Evolutionary conservation across 2,797 vertebrate species (phyloP).

Genomic region (Squalus acanthias): DNA sequence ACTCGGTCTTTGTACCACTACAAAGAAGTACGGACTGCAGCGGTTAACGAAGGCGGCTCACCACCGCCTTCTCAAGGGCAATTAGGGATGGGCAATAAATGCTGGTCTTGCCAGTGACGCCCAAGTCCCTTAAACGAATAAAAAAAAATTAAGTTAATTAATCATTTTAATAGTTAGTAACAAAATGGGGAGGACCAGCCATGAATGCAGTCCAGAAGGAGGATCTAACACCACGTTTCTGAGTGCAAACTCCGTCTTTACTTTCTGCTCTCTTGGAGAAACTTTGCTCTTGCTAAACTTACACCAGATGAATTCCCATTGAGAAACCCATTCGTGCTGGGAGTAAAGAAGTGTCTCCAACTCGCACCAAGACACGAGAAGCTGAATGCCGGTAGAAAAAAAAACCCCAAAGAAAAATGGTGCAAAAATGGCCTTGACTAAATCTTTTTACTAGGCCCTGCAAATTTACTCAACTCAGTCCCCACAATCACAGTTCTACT

Average conservation of each 20-base stretch:
- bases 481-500: too few relatives aligned
- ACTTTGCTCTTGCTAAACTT: not conserved
- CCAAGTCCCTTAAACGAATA: too few relatives aligned
- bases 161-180: too few relatives aligned
- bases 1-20: too few relatives aligned
- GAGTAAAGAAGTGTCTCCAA: not conserved
- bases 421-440: not conserved
- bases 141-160: too few relatives aligned
- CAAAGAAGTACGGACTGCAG: too few relatives aligned
- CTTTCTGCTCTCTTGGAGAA: not conserved
- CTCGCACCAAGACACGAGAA: not conserved
- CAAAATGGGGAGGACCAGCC: not conserved
- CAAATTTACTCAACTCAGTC: not conserved
- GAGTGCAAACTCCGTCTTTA: too few relatives aligned
- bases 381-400: not conserved
- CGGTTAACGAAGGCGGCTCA: too few relatives aligned
- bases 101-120: too few relatives aligned
- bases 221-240: conserved; percentile 23
- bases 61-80: too few relatives aligned
- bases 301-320: not conserved
- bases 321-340: not conserved
- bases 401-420: not conserved
- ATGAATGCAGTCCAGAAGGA: conserved; percentile 55
- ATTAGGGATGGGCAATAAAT: too few relatives aligned
- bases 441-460: not conserved